A percentile compares a stretch with the other conserved stretches of the same genome.
Evolutionary conservation across 2,888 invertebrate species (phyloP).

Genomic region (Limnephilus marmoratus): DNA sequence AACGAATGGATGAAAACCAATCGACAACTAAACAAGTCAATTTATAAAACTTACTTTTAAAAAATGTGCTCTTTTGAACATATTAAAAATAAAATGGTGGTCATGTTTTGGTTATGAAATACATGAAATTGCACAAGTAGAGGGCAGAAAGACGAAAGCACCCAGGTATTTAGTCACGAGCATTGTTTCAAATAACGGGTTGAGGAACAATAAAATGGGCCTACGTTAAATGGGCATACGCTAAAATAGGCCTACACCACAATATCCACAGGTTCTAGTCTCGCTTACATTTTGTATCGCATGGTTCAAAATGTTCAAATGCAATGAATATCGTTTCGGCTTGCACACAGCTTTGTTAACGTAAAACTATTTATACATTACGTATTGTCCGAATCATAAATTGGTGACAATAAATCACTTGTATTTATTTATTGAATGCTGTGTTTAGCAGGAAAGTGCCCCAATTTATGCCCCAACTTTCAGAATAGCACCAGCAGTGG

Average conservation of each 20-base stretch:
- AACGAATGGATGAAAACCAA: neutral
- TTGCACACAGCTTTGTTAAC: conserved; percentile 37
- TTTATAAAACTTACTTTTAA: neutral
- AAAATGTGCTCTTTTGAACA: neutral
- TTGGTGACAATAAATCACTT: conserved; percentile 56
- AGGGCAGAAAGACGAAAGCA: neutral
- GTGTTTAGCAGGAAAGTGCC: conserved; percentile 51
- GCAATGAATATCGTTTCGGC: conserved; percentile 50
- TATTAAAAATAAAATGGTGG: neutral
- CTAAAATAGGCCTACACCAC: neutral
- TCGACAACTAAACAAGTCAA: neutral
- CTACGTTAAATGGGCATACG: neutral
- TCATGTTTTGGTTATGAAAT: neutral
- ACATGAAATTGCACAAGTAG: neutral
- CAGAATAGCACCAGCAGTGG: neutral
- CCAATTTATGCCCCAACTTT: conserved; percentile 33
- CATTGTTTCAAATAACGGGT: conserved; percentile 38
- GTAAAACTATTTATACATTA: conserved; percentile 52
- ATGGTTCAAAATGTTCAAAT: conserved; percentile 12
- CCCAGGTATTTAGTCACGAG: conserved; percentile 22
- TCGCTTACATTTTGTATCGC: neutral
- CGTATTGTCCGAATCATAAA: conserved; percentile 56
- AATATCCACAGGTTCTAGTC: neutral
- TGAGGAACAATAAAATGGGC: conserved; percentile 4
- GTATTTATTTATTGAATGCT: conserved; percentile 56